A percentile compares a stretch with the other conserved stretches of the same genome.
Conservation (phyloP, 1,140 invertebrate species). For the Vanessa atalanta region DNA sequence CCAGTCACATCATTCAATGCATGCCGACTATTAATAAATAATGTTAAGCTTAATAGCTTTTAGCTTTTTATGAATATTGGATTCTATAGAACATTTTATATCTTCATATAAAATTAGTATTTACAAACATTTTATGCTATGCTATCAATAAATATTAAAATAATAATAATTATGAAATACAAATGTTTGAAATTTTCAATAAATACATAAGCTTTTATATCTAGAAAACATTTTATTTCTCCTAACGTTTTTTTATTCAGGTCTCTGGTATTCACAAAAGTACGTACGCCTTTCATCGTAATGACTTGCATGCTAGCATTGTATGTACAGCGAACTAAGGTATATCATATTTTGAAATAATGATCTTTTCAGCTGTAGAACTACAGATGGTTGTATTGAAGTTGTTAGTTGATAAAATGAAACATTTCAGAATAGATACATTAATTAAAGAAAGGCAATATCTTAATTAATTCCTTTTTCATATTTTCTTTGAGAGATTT, state of each 20-base stretch:
- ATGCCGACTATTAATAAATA: too few relatives aligned
- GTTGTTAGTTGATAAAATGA: background rate
- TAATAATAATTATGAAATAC: background rate
- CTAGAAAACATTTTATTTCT: background rate
- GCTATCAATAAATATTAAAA: too few relatives aligned
- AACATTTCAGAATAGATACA: background rate
- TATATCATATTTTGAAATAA: background rate
- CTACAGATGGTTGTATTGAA: background rate
- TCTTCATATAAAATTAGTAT: too few relatives aligned
- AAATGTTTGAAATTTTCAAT: background rate
- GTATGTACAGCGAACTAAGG: constrained; percentile 2
- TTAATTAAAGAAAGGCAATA: too few relatives aligned
- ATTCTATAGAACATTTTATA: too few relatives aligned
- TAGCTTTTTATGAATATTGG: too few relatives aligned
- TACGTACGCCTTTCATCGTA: constrained; percentile 21
- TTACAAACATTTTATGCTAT: too few relatives aligned
- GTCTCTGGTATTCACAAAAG: constrained; percentile 13
- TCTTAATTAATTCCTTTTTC: too few relatives aligned
- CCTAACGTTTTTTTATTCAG: background rate
- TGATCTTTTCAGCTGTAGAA: background rate
- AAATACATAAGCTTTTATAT: background rate
- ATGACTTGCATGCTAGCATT: constrained; percentile 25
- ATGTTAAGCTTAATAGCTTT: too few relatives aligned
- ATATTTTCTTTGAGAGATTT: too few relatives aligned
- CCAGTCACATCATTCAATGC: too few relatives aligned